phyloP scores from a whole-genome alignment of 2,113 vertebrate genomes.

The Eulacestoma nigropectus region DNA sequence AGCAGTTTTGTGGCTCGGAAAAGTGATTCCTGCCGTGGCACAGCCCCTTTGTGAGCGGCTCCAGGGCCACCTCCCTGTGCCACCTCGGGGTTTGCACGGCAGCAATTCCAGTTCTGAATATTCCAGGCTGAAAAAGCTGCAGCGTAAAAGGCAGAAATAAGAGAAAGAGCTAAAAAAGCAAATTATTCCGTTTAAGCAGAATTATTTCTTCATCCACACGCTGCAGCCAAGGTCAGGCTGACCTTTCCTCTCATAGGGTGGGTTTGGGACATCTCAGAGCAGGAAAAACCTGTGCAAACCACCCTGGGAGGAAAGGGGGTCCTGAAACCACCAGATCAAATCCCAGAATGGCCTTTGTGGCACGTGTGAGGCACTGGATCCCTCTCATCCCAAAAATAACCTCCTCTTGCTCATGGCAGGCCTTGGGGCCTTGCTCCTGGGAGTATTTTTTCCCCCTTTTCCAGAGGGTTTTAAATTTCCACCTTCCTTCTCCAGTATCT shows the following conservation, averaged over 20 bases:
- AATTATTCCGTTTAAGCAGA: not conserved
- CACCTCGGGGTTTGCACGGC: fast-evolving
- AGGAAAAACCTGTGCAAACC: not conserved
- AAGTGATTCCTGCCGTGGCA: not conserved
- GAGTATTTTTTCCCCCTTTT: not conserved
- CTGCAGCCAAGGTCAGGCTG: not conserved
- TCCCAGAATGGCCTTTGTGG: not conserved
- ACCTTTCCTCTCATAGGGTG: not conserved
- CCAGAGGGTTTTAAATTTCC: constrained; percentile 2
- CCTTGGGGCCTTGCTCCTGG: not conserved
- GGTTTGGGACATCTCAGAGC: not conserved
- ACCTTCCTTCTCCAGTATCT: fast-evolving
- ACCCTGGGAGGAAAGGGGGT: not conserved
- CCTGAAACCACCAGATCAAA: not conserved
- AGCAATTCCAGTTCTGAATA: no score
- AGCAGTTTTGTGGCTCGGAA: not conserved
- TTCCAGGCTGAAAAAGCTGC: not conserved
- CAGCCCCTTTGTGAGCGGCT: no score
- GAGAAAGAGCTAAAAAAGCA: not conserved
- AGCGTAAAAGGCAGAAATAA: fast-evolving
- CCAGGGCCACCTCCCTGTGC: no score
- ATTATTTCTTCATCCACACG: not conserved
- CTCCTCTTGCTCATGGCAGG: not conserved
- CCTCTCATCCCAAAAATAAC: not conserved
- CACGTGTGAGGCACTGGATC: constrained; percentile 15